A percentile compares a stretch with the other conserved stretches of the same genome.
phyloP scores from a whole-genome alignment of 2,113 vertebrate genomes.

The Pandion haliaetus region DNA sequence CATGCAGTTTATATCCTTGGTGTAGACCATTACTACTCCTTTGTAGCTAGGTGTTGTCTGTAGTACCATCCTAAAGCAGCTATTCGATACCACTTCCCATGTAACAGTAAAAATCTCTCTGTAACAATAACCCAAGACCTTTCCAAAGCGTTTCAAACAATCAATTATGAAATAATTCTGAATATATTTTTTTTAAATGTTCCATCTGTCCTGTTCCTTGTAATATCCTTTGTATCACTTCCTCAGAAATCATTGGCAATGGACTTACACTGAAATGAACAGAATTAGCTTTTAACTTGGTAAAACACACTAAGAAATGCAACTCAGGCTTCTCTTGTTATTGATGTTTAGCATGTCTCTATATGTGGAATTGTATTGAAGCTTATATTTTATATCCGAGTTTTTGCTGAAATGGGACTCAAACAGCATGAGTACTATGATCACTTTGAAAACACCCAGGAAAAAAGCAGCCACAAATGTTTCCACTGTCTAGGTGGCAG shows the following conservation, averaged over 20 bases:
- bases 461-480: neutral
- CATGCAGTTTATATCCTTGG: neutral
- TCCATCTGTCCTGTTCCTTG: neutral
- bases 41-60: neutral
- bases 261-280: neutral
- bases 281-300: neutral
- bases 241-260: neutral
- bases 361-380: neutral
- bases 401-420: neutral
- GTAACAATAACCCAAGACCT: neutral
- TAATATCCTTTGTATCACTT: neutral
- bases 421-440: neutral
- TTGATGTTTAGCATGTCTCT: neutral
- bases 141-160: neutral
- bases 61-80: neutral
- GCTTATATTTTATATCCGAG: neutral
- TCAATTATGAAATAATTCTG: neutral
- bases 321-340: neutral
- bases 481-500: neutral
- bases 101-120: neutral
- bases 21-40: neutral
- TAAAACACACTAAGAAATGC: neutral
- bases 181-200: neutral
- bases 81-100: neutral
- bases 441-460: neutral